Base-by-base conservation (phyloP, 2,797 vertebrate species). In the Centropyge bicolor region DNA sequence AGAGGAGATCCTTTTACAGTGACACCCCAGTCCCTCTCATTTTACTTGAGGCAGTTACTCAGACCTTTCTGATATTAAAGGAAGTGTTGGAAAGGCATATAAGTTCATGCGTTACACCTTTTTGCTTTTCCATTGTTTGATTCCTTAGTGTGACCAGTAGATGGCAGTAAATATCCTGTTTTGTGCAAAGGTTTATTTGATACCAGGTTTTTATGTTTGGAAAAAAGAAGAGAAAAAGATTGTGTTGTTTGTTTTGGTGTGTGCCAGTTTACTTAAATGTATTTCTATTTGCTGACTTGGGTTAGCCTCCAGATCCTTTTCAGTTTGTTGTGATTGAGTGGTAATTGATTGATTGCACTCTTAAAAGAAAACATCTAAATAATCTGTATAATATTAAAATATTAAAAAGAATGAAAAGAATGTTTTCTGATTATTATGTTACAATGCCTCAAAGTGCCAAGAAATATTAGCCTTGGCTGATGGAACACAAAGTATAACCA, bases 161-260 rank as follows among this genome's bases (percentile, higher is more conserved):
- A 86, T 94, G 93, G 92, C 90, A 94, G 90, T 91, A 93, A 82
- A 83, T 80, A 11, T 79, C 87, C 3, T 81, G 48, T 78, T 90
- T 72, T 82, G 62, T 70, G 10, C 2, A 55, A 60, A 62, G 54
- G 38, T 64, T 67, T 61, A 43, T 87, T 80, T 65, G 27, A 69
- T 2, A 4, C 27, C 36, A 62, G n/a, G 10, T 22, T 4, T 61
- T 60, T 84, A 31, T 20, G n/a, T 10, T 8, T 4, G 4, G 2
- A 22, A 64, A 63, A 61, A 31, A 49, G 8, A 43, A 41, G 24
- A 65, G 7, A 36, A 13, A 36, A 19, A 27, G 3, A 46, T 55
- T 35, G 3, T 24, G 3, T 55, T 69, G 9, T 65, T 76, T 64
- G 3, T 31, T 10, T 13, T 3, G 35, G 49, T 78, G 12, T 1